phyloP scores from a whole-genome alignment of 2,797 vertebrate genomes.

The Manis crassicaudata region DNA sequence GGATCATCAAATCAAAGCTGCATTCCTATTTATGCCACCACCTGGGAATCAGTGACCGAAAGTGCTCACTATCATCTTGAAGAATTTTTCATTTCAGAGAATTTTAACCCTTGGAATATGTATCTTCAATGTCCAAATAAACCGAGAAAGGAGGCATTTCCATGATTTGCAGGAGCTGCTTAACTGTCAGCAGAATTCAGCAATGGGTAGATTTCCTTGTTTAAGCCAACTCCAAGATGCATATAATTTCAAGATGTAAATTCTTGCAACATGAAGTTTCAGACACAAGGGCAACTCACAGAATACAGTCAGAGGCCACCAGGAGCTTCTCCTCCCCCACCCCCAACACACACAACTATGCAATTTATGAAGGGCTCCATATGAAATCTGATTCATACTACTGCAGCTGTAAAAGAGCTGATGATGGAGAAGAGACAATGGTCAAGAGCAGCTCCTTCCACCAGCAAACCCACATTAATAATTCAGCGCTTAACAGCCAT shows the following conservation, averaged over 20 bases:
- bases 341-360: not conserved
- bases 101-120: not conserved
- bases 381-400: constrained; percentile 50
- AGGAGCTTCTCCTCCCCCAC: not conserved
- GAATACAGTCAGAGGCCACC: not conserved
- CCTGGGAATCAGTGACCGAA: not conserved
- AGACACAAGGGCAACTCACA: constrained; percentile 1
- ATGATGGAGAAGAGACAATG: constrained; percentile 57
- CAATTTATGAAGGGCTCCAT: constrained; percentile 18
- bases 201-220: not conserved
- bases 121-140: not conserved
- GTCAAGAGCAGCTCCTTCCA: constrained; percentile 51
- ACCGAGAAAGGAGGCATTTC: not conserved
- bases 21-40: not conserved
- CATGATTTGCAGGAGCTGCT: not conserved
- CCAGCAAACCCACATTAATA: constrained; percentile 78
- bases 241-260: not conserved
- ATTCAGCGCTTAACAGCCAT: constrained; percentile 79
- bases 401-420: constrained; percentile 57
- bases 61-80: not conserved
- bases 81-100: not conserved
- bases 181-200: not conserved
- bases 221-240: not conserved
- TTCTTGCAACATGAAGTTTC: not conserved
- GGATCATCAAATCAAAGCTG: not conserved